Evolutionary conservation across 2,113 vertebrate species (phyloP), one percentile per base, ranked within the genome.

Genomic region (Festucalex cinctus): DNA sequence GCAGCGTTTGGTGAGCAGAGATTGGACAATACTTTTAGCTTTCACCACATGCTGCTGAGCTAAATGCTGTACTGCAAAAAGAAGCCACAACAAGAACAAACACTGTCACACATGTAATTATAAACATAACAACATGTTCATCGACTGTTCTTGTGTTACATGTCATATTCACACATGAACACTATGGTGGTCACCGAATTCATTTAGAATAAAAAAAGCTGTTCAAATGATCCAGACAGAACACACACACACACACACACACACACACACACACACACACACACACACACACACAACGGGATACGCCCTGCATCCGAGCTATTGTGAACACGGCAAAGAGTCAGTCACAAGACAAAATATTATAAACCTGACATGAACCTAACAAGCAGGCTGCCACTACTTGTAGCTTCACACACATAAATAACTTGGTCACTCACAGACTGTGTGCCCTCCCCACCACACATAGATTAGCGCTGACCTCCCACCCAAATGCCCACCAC

Each of bases 371-470:
- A 65, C 63, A 62, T 63, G 68, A 76, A 65, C 53, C 61, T 51
- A 53, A 22, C 19, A 63, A 71, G 36, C 48, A 48, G 67, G 59
- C 58, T 16, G n/a, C 28, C 72, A 24, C 61, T n/a, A 44, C 51
- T 67, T 61, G 46, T 22, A 66, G 59, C 66, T 43, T 46, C 39
- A 17, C 54, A 32, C 17, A 19, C 67, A 63, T 62, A 75, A 77
- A 79, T 69, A 85, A 43, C 57, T 35, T 71, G 80, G 80, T 75
- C 71, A 51, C 44, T 69, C 63, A 62, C 71, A 79, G 64, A 78
- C 63, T 69, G n/a, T 62, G 62, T 48, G 44, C 57, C 48, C 63
- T 32, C 62, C 35, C 9, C 28, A 17, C 19, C 9, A 5, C 65
- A 24, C 51, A 62, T 67, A 70, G 74, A 78, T 73, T 71, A 77